Base-by-base conservation (phyloP, 2,797 vertebrate genomes). In the Melanotaenia nigrans region DNA sequence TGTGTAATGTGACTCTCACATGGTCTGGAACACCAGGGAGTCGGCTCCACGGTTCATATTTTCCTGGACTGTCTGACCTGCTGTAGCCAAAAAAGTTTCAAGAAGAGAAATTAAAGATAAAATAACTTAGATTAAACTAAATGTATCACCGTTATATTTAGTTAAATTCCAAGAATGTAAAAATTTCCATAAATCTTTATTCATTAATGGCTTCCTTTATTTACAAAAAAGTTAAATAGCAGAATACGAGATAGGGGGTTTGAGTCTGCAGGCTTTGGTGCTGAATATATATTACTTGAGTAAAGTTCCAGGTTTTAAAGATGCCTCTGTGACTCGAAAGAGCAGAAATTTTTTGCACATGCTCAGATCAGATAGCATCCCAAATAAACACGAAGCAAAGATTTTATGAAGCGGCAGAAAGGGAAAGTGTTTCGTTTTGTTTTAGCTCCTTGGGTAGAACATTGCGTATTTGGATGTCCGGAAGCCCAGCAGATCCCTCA, bases 391-490 rank as follows among this genome's bases (percentile, higher is more conserved):
- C 82, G 75, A 82, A 80, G 81, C 78, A 80, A 60, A 82, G 61
- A 63, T 81, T 82, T 70, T 69, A 62, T 81, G 24, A 55, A 66
- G 51, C 73, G 12, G 53, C 20, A 57, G 49, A 45, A 18, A 70
- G 57, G 14, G 56, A 25, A 28, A 63, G 56, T 16, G 76, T 77
- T 92, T 57, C 22, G 30, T 62, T 73, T 57, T 25, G 30, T 61
- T 73, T 93, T 94, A 99, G 91, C 95, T 99, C 94, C 98, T 95
- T 49, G 97, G 97, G 86, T 99, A 99, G 91, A 99, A 99, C 97
- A 99, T 99, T 79, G 97, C 97, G 20, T 99, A 99, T 92, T 99
- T 99, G 74, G 98, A 98, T 64, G 98, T 99, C 83, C 97, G 95
- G 88, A 99, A 99, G 54, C 98, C 98, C 75, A 99, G 95, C 76